A percentile compares a stretch with the other conserved stretches of the same genome.
Conservation (phyloP, 2,113 vertebrate species). For the Xiphophorus couchianus region DNA sequence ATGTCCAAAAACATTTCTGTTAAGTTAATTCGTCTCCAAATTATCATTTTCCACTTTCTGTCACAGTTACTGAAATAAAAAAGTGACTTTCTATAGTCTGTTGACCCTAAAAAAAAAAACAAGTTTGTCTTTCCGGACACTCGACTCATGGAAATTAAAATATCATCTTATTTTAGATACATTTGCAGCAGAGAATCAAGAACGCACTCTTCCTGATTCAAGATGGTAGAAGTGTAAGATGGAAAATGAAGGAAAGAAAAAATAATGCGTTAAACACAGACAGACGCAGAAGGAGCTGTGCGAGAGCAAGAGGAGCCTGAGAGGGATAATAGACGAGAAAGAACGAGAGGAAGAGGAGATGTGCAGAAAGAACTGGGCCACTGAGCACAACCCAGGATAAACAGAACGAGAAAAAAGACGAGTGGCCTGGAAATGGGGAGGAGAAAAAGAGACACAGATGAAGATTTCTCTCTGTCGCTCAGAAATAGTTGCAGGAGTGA, state of each 20-base stretch:
- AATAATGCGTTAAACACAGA: slow-evolving; percentile 21
- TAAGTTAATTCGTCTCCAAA: too few relatives aligned
- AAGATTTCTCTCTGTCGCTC: slow-evolving; percentile 29
- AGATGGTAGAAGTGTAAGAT: slow-evolving; percentile 43
- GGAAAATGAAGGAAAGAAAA: slow-evolving; percentile 10
- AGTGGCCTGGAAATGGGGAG: slow-evolving; percentile 59
- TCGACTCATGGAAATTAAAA: slow-evolving; percentile 32
- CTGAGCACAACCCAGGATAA: slow-evolving; percentile 66
- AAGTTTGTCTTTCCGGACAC: slow-evolving; percentile 28
- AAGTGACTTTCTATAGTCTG: slow-evolving; percentile 13
- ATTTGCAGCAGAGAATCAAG: slow-evolving; percentile 18
- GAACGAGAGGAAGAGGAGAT: slow-evolving; percentile 43
- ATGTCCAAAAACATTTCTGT: too few relatives aligned
- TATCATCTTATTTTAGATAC: slow-evolving; percentile 2
- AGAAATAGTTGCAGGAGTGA: slow-evolving; percentile 49
- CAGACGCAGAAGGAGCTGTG: slow-evolving; percentile 22
- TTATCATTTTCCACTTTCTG: not conserved
- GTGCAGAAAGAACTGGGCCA: slow-evolving; percentile 72
- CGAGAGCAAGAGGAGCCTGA: slow-evolving; percentile 21
- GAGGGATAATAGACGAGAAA: slow-evolving; percentile 16
- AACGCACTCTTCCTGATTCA: slow-evolving; percentile 16
- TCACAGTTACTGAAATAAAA: not conserved
- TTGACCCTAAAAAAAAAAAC: slow-evolving; percentile 6
- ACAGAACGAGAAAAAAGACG: slow-evolving; percentile 57
- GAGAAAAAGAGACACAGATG: slow-evolving; percentile 38